These are phyloP conservation scores for Psilopsiagon aymara DNA, from an alignment of 2,113 vertebrate genomes.

Conservation along the genomic window DNA sequence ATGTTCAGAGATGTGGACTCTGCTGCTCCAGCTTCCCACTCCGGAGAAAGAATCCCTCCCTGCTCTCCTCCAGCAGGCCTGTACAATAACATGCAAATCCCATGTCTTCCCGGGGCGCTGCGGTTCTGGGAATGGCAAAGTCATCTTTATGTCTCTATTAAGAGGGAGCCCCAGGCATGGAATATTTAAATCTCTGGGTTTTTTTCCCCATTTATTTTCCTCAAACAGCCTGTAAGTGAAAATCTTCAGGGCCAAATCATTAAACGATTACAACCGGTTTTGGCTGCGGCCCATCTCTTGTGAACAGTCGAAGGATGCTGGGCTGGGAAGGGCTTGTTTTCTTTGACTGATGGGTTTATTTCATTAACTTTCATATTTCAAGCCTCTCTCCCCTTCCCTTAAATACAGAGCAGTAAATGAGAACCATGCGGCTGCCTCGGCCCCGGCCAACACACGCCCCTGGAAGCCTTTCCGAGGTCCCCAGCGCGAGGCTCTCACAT, in stretches of 20 bases:
- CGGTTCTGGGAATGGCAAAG: conserved; percentile 54
- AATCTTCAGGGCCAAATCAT: conserved; percentile 59
- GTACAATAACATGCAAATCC: conserved; percentile 58
- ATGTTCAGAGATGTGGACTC: conserved; percentile 26
- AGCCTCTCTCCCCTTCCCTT: conserved; percentile 48
- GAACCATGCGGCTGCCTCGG: neutral
- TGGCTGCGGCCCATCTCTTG: conserved; percentile 53
- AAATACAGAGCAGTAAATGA: conserved; percentile 14
- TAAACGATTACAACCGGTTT: conserved; percentile 53
- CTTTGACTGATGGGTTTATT: conserved; percentile 55
- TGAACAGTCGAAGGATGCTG: conserved; percentile 48
- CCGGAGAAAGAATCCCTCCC: conserved; percentile 17
- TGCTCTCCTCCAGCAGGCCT: conserved; percentile 15
- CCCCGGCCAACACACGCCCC: neutral
- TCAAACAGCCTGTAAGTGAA: conserved; percentile 67
- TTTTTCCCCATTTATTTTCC: conserved; percentile 50
- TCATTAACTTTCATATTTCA: conserved; percentile 54
- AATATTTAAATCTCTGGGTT: conserved; percentile 3
- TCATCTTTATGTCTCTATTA: conserved; percentile 68
- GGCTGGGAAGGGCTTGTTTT: conserved; percentile 51
- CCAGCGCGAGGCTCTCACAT: neutral
- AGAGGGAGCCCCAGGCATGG: conserved; percentile 62
- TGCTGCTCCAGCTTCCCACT: conserved; percentile 45
- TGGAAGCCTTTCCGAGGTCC: neutral
- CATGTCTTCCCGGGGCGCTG: conserved; percentile 43